Evolutionary conservation across 2,888 invertebrate genomes (phyloP).

Genomic region (Pristionchus maxplancki): DNA sequence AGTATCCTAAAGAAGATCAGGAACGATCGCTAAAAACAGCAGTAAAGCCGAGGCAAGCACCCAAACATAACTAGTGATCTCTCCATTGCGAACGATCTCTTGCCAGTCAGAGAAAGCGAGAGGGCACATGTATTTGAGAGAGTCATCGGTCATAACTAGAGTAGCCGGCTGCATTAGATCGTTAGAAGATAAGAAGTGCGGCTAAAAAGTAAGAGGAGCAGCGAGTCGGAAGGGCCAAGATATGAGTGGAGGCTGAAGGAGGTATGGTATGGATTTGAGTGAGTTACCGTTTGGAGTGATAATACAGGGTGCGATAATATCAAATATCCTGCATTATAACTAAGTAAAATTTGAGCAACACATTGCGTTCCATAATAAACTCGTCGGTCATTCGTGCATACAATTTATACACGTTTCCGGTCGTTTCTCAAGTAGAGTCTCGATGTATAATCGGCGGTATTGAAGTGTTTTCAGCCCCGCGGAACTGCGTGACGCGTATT

Average conservation of each 20-base stretch:
- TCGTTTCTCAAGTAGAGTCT: background rate
- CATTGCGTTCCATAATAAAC: background rate
- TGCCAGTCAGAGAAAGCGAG: no score
- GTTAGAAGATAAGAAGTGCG: background rate
- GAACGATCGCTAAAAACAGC: background rate
- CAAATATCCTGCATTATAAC: background rate
- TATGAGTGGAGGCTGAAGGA: background rate
- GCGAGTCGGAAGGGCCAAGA: background rate
- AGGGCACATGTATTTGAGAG: no score
- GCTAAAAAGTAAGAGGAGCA: background rate
- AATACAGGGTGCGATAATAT: no score
- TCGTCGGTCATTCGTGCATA: background rate
- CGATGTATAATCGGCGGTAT: background rate
- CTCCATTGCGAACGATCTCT: no score
- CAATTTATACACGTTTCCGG: background rate
- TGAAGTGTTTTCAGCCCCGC: background rate
- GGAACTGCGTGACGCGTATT: background rate
- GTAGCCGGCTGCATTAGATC: conserved; percentile 17
- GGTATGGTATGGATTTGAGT: background rate
- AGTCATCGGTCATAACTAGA: background rate
- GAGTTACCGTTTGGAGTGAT: no score
- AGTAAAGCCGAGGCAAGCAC: background rate
- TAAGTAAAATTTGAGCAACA: background rate
- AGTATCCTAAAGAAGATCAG: background rate
- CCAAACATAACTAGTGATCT: conserved; percentile 2